phyloP scores from a whole-genome alignment of 1,140 invertebrate genomes.

The Vollenhovia emeryi region DNA sequence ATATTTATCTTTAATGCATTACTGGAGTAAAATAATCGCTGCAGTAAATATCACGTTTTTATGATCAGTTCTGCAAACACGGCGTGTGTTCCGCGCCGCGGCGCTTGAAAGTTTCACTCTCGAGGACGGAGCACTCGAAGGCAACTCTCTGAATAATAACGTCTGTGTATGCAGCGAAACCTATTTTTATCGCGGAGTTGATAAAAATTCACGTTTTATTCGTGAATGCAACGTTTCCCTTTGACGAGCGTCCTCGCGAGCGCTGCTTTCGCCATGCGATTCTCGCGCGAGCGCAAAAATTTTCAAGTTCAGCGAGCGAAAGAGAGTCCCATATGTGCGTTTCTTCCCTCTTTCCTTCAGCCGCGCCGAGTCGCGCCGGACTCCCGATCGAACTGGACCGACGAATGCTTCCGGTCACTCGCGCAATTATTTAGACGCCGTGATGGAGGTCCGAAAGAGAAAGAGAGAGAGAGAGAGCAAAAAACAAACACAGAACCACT shows the following conservation, averaged over 20 bases:
- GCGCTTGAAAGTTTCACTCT: constrained; percentile 33
- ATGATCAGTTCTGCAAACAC: background rate
- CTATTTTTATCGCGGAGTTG: constrained; percentile 36
- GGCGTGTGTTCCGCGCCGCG: background rate
- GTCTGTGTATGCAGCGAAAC: background rate
- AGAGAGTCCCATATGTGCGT: background rate
- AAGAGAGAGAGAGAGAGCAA: too few relatives aligned
- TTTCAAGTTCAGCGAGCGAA: constrained; percentile 44
- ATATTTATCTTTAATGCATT: background rate
- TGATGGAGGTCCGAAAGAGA: background rate
- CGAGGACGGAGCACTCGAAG: background rate
- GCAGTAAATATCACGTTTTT: constrained; percentile 17
- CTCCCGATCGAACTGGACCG: constrained; percentile 5
- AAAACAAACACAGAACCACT: too few relatives aligned
- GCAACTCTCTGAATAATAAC: constrained; percentile 33
- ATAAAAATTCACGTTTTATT: constrained; percentile 45
- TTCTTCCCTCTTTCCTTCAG: background rate
- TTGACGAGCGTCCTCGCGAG: constrained; percentile 29
- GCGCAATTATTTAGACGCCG: constrained; percentile 34
- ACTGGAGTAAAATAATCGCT: constrained; percentile 27
- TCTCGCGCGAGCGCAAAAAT: constrained; percentile 3
- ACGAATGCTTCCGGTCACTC: constrained; percentile 24
- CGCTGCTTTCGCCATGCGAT: background rate
- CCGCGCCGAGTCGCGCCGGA: background rate
- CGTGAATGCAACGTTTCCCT: constrained; percentile 10